phyloP scores from a whole-genome alignment of 2,888 invertebrate genomes.

The Hybos culiciformis region DNA sequence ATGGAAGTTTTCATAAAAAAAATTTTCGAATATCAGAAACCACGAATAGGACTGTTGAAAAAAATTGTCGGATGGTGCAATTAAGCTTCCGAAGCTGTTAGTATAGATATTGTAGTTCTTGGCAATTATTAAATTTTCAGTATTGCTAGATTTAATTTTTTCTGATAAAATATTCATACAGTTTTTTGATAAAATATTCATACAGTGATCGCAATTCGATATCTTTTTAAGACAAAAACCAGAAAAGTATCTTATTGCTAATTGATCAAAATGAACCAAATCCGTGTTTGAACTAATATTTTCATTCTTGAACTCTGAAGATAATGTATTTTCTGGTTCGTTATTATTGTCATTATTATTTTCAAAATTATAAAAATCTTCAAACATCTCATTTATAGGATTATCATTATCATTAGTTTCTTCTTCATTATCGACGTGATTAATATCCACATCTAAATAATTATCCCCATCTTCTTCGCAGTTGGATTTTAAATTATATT shows the following conservation, averaged over 20 bases:
- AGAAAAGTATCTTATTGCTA: neutral
- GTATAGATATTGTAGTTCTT: neutral
- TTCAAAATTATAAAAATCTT: neutral
- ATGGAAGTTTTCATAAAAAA: neutral
- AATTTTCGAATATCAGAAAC: neutral
- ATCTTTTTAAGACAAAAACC: neutral
- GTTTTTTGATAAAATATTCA: neutral
- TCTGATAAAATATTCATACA: no score
- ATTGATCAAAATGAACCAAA: neutral
- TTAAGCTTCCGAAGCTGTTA: neutral
- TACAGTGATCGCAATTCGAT: neutral
- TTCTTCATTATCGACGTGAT: neutral
- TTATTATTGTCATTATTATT: neutral
- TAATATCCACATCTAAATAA: neutral
- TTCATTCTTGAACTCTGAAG: no score
- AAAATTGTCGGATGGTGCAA: neutral
- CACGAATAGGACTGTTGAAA: neutral
- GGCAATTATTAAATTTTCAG: neutral
- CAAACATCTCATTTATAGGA: neutral
- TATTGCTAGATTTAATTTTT: neutral
- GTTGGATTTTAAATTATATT: neutral
- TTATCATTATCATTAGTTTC: neutral
- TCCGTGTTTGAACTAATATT: neutral
- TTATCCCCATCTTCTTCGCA: neutral
- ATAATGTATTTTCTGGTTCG: neutral